phyloP scores from a whole-genome alignment of 37 sponge, comb jelly and placozoan genomes.

The Amphimedon queenslandica region DNA sequence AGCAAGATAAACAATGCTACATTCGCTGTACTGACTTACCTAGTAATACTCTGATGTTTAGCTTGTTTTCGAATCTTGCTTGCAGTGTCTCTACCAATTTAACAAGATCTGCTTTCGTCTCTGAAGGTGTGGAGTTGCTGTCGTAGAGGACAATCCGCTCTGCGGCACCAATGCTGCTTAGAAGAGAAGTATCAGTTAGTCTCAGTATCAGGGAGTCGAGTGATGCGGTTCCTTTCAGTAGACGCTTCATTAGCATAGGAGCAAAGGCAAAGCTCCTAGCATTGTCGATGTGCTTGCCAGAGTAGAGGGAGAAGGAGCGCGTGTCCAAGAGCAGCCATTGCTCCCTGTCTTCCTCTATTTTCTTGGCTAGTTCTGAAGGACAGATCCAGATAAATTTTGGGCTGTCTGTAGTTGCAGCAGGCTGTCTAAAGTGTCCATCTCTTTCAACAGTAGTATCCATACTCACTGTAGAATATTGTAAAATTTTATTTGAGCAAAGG shows the following conservation, averaged over 20 bases:
- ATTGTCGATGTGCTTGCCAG: constrained; percentile 23
- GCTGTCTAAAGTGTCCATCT: constrained; percentile 4
- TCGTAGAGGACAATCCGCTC: constrained; percentile 36
- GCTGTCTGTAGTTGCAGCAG: too few species aligned
- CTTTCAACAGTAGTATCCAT: too few species aligned
- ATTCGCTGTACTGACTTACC: background rate
- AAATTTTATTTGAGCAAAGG: too few species aligned
- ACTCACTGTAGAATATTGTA: too few species aligned
- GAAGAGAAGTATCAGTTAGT: constrained; percentile 12
- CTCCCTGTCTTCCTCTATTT: too few species aligned
- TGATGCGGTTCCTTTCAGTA: constrained; percentile 40
- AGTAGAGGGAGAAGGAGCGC: constrained; percentile 35
- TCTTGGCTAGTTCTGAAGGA: too few species aligned
- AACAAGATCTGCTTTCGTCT: constrained; percentile 17
- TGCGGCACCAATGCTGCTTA: background rate
- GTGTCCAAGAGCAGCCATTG: constrained; percentile 38
- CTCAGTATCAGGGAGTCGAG: constrained; percentile 29
- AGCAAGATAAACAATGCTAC: too few species aligned
- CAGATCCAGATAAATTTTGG: too few species aligned
- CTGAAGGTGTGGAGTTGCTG: background rate
- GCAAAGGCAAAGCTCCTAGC: constrained; percentile 54
- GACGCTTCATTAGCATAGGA: constrained; percentile 37
- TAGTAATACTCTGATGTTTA: background rate
- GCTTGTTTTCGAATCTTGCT: background rate
- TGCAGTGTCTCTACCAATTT: constrained; percentile 31